These are phyloP conservation scores for Urocynchramus pylzowi DNA, from an alignment of 2,113 vertebrate species.

Conservation along the genomic window DNA sequence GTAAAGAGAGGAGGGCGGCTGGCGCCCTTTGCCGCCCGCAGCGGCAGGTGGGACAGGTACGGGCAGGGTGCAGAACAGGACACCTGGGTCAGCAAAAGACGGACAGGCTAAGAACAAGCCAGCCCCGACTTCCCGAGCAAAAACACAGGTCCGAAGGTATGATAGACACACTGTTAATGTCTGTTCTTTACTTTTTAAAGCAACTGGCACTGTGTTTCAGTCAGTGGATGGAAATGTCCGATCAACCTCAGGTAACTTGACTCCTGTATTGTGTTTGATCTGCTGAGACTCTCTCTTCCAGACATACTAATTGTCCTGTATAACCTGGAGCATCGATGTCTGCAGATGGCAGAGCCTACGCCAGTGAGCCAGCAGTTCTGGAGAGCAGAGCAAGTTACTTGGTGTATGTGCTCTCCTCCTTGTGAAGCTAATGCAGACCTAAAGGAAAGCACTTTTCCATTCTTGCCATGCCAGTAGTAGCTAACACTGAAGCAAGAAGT, in stretches of 20 bases:
- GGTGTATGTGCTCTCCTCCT: neutral
- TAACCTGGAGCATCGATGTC: neutral
- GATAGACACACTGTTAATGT: neutral
- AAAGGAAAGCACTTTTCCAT: neutral
- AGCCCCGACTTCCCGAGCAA: neutral
- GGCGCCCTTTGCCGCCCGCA: neutral
- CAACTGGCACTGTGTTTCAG: constrained; percentile 68
- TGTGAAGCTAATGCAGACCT: neutral
- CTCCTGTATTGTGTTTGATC: neutral
- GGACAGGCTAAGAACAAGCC: neutral
- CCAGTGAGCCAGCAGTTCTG: neutral
- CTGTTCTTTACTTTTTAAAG: constrained; percentile 41
- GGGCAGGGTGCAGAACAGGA: neutral
- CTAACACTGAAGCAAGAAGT: neutral
- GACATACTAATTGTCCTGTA: neutral
- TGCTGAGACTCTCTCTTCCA: neutral
- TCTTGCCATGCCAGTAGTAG: neutral
- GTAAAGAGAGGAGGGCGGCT: neutral
- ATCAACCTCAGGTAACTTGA: constrained; percentile 68
- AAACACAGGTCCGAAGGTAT: neutral
- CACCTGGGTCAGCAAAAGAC: neutral
- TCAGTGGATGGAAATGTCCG: constrained; percentile 64
- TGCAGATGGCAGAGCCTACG: neutral
- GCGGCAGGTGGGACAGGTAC: fast-evolving
- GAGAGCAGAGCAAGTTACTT: neutral